Evolutionary conservation across 1,140 invertebrate genomes (phyloP), one percentile per base, ranked within the genome.

Genomic region (Araneus ventricosus): DNA sequence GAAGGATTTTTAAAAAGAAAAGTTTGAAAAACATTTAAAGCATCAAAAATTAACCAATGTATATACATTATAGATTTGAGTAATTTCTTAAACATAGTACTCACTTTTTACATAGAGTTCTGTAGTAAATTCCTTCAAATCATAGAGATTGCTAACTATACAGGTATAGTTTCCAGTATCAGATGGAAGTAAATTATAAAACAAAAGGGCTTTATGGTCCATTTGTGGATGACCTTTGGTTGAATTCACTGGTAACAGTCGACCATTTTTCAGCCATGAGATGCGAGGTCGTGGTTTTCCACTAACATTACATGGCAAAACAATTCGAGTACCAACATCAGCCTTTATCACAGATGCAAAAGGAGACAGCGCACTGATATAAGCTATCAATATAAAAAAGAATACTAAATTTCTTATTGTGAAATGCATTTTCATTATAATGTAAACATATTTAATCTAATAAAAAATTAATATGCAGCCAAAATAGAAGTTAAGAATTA

Each of bases 81-180:
- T 45, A 8, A 52, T 52, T 52, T 52, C 17, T 37, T 22, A 75
- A 20, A 30, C 22, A 24, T 1, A n/a, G 79, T 37, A 67, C 88
- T 80, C 57, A 93, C 94, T 91, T 91, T 91, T 90, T 6, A 93
- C 80, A 85, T 57, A 27, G 0, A 93, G n/a, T 82, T 79, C 20
- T 14, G 79, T 93, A 80, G 52, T 91, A 17, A 82, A 61, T 39
- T 87, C 70, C 34, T 85, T 85, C 24, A 80, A 59, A 34, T 91
- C 79, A 84, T 82, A 90, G 6, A 88, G 30, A 90, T 88, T 91
- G 22, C 37, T 88, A n/a, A 80, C 88, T 20, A 87, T 82, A 30
- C 94, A 94, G 20, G 94, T 94, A 41, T 94, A 94, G 39, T 94
- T 94, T 90, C 94, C 94, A 82, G 88, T 59, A 88, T 94, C 94